Evolutionary conservation across 2,113 vertebrate genomes (phyloP).

Genomic region (Cheirogaleus medius): DNA sequence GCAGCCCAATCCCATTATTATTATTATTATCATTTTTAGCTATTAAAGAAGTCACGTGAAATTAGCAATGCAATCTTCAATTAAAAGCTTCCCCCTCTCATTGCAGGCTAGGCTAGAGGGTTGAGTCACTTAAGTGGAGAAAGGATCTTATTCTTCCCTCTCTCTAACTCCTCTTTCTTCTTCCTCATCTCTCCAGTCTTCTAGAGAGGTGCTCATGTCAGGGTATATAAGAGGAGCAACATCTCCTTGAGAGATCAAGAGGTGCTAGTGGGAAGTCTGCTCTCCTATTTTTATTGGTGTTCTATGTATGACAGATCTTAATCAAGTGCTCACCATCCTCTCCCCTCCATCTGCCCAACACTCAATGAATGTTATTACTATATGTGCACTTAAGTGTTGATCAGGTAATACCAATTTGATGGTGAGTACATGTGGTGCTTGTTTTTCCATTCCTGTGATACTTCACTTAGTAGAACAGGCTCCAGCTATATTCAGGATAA

Average conservation of each 20-base stretch:
- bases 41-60: constrained; percentile 23
- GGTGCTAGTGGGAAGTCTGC: neutral
- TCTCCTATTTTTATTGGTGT: neutral
- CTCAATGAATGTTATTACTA: too few relatives aligned
- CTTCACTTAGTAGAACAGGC: too few relatives aligned
- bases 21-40: constrained; percentile 16
- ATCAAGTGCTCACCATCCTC: neutral
- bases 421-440: too few relatives aligned
- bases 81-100: neutral
- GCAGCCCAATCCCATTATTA: constrained; percentile 26
- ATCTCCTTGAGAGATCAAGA: neutral
- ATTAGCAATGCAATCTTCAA: neutral
- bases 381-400: too few relatives aligned
- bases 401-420: too few relatives aligned
- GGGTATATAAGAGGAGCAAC: neutral
- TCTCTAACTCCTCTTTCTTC: neutral
- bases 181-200: neutral
- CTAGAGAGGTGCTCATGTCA: neutral
- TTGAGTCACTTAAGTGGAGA: neutral
- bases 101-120: neutral
- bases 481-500: too few relatives aligned
- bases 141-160: neutral
- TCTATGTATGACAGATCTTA: neutral
- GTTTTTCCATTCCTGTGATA: too few relatives aligned
- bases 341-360: too few relatives aligned